Base-by-base conservation (phyloP, 2,113 vertebrate species). In the Neodontobutis hainanensis region DNA sequence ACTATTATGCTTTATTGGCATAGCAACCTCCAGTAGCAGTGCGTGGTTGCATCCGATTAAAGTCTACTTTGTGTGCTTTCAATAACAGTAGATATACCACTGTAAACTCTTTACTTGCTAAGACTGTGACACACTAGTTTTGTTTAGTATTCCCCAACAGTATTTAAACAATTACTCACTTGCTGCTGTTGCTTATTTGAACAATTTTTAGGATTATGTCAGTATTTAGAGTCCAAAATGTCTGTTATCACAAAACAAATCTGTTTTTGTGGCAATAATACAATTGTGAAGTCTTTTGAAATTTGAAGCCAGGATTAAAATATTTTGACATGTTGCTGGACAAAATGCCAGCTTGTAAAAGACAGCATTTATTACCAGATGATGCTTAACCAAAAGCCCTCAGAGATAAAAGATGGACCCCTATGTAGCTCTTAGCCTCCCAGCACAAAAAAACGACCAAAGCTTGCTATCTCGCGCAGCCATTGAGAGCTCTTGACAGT, bases 341-440 rank as follows among this genome's bases (percentile, higher is more conserved):
- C 11, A 11, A 60, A 70, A 73, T 40, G 47, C 80, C 58, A 68
- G 59, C 10, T 46, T 46, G 45, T 27, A 45, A 68, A 65, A 56
- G 40, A 53, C 44, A 73, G 44, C 78, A 81, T 80, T 60, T 58
- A 46, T 88, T 61, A 75, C 56, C 35, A 83, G 82, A 82, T 91
- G 83, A 89, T 82, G 84, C 75, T 92, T 89, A 81, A 91, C 91
- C 80, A 90, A 88, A 91, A 85, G 61, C 77, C 83, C 46, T 87
- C 82, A 82, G 81, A 73, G 48, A 88, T 80, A 49, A 75, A 78
- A 61, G 58, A 75, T 55, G 62, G 69, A 46, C 69, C 36, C 73
- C 68, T 69, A n/a, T 76, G 72, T 73, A 61, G 56, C 68, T 57
- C 47, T 84, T 80, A 75, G 49, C 69, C 73, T 88, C 61, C 51